Conservation (phyloP, 92 coral and sea anemone species). For the Porites cylindrica region DNA sequence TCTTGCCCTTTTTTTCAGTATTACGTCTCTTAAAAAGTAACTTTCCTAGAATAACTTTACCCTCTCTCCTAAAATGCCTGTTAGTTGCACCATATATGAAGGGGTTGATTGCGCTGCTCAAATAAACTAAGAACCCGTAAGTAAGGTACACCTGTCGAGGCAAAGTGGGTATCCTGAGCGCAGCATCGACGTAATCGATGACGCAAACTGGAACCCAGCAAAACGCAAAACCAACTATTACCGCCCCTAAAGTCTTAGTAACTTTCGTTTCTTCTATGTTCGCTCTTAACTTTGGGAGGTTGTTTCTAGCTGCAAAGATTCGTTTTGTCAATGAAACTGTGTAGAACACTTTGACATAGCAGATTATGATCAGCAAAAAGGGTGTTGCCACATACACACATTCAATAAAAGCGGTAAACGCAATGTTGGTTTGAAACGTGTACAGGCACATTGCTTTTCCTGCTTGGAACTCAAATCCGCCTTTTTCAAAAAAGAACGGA, state of each 20-base stretch:
- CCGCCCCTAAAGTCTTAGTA: constrained; percentile 74
- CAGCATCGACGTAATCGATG: constrained; percentile 74
- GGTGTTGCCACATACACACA: constrained; percentile 59
- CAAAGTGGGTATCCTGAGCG: constrained; percentile 58
- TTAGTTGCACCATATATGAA: constrained; percentile 78
- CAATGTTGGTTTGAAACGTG: constrained; percentile 73
- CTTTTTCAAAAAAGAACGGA: constrained; percentile 53
- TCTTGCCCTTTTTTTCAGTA: not conserved
- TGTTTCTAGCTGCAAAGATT: constrained; percentile 47
- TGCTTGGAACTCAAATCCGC: constrained; percentile 71
- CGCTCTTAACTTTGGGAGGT: constrained; percentile 53
- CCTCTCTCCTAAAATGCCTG: constrained; percentile 65
- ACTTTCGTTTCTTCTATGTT: constrained; percentile 83
- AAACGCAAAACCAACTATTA: constrained; percentile 63
- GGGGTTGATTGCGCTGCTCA: constrained; percentile 77
- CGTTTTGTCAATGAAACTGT: constrained; percentile 55
- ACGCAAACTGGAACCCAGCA: constrained; percentile 84
- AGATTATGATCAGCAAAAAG: constrained; percentile 51
- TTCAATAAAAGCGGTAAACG: constrained; percentile 62
- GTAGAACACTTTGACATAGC: constrained; percentile 63
- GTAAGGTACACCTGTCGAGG: constrained; percentile 65
- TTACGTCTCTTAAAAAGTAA: not conserved
- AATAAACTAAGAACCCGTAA: constrained; percentile 65
- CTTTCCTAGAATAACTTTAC: constrained; percentile 35
- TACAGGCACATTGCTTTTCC: constrained; percentile 82